Percentiles rank a stretch among this genome's conserved stretches.
Evolutionary conservation across 2,113 vertebrate species (phyloP).

Genomic region (Aplodontia rufa): DNA sequence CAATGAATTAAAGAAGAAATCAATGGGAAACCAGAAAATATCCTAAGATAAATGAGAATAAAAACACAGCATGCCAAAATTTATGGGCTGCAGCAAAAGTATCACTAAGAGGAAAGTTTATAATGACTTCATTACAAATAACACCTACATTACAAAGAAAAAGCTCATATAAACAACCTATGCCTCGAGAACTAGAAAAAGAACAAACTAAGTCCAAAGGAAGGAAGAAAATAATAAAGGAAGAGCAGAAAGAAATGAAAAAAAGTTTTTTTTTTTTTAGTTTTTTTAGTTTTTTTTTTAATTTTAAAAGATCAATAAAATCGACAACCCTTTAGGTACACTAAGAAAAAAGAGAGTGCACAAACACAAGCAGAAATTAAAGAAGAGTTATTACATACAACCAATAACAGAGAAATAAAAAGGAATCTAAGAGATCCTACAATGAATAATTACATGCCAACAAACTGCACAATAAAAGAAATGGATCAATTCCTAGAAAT

Average conservation of each 20-base stretch:
- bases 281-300: too few relatives aligned
- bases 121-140: not conserved
- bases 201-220: not conserved
- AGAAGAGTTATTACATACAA: not conserved
- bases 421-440: not conserved
- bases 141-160: not conserved
- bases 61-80: not conserved
- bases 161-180: not conserved
- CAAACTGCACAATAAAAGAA: not conserved
- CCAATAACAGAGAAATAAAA: not conserved
- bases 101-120: not conserved
- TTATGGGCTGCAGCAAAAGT: not conserved
- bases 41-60: not conserved
- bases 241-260: not conserved
- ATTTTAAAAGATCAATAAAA: not conserved
- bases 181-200: not conserved
- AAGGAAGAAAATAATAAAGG: not conserved
- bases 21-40: slow-evolving; percentile 15
- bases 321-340: not conserved
- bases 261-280: not conserved
- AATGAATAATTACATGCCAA: not conserved
- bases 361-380: not conserved
- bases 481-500: not conserved
- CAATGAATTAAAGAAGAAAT: not conserved
- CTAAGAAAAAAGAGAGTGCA: not conserved